Conservation (phyloP, 2,113 vertebrate genomes). For the Colinus virginianus region DNA sequence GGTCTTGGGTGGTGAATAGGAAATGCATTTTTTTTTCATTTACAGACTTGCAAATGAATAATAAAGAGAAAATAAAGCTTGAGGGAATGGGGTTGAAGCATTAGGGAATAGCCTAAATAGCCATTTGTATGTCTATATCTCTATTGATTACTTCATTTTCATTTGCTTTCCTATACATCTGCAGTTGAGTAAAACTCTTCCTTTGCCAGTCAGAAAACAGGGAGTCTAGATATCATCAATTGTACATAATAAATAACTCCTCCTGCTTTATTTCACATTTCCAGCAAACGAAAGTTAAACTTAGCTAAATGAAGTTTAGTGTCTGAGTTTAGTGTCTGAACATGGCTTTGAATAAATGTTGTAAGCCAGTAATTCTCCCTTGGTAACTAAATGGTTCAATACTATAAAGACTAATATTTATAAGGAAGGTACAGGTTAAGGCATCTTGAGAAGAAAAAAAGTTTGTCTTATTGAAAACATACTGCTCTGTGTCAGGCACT, state of each 20-base stretch:
- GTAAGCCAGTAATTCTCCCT: not conserved
- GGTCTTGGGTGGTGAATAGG: not conserved
- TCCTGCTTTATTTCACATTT: constrained; percentile 1
- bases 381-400: not conserved
- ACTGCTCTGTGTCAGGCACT: not conserved
- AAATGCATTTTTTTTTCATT: constrained; percentile 30
- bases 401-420: not conserved
- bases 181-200: not conserved
- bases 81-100: not conserved
- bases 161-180: constrained; percentile 13
- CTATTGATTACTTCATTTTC: constrained; percentile 40
- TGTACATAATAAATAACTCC: not conserved
- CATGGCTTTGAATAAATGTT: not conserved
- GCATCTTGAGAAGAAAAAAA: not conserved
- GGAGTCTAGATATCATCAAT: not conserved
- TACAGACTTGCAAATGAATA: not conserved
- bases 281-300: not conserved
- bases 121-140: constrained; percentile 4
- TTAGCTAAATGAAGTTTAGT: not conserved
- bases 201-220: constrained; percentile 19
- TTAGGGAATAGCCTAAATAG: constrained; percentile 36
- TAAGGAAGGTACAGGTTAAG: not conserved
- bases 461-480: not conserved
- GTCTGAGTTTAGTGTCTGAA: not conserved
- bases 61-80: constrained; percentile 10